Base-by-base conservation (phyloP, 2,888 invertebrate species). In the Clostera curtula region DNA sequence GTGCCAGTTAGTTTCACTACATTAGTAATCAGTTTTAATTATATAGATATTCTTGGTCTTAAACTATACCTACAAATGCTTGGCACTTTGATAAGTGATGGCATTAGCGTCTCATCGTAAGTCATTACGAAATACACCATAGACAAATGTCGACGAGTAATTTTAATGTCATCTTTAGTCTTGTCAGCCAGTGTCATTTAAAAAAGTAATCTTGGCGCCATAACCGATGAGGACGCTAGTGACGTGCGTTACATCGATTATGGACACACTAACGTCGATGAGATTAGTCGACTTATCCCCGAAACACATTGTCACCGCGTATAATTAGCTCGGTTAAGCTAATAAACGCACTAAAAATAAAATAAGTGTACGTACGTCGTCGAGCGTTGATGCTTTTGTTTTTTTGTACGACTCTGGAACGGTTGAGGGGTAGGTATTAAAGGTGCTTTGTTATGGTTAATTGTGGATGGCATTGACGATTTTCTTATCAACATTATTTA, bases 221-320 rank as follows among this genome's bases (percentile, higher is more conserved):
- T 46, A 38, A 49, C 56, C 62, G 49, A 48, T 51, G 50, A 36
- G n/a, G 43, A 31, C 11, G 29, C 41, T 49, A 54, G 54, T 44
- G 53, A 58, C 36, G 57, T 31, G 51, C 50, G 50, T 52, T 56
- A 55, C 54, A 49, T 54, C 56, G 56, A 65, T 65, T 63, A 62
- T 49, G 54, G 60, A 56, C 56, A 54, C 47, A 53, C 54, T 55
- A 33, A 51, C 58, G 61, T 56, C 56, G 46, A 49, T 56, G 34
- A 56, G 56, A 66, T 68, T 55, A 59, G 56, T 60, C 49, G 51
- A 55, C 46, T 59, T 49, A 53, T 49, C 44, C 41, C 43, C 39
- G 46, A 64, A 59, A 50, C 43, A 51, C 53, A 55, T 47, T 61
- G 68, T 66, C 67, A 68, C 58, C 56, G 51, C 36, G 31, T 36